Evolutionary conservation across 2,113 vertebrate species (phyloP).

Genomic region (Eonycteris spelaea): DNA sequence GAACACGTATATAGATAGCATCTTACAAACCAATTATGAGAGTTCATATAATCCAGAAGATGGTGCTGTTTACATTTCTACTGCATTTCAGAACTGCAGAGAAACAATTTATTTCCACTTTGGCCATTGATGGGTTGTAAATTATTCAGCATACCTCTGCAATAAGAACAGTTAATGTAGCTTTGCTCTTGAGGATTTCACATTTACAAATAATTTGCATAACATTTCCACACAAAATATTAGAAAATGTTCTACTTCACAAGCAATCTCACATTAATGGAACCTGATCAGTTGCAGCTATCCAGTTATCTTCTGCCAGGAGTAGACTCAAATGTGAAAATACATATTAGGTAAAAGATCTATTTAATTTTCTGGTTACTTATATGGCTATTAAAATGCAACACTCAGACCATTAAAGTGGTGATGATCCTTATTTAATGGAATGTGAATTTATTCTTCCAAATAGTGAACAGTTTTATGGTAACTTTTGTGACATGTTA

Average conservation of each 20-base stretch:
- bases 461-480: conserved; percentile 54
- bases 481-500: conserved; percentile 62
- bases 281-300: conserved; percentile 72
- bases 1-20: background rate
- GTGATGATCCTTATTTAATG: conserved; percentile 71
- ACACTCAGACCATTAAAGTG: conserved; percentile 56
- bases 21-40: background rate
- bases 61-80: conserved; percentile 84
- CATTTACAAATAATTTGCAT: conserved; percentile 85
- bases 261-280: conserved; percentile 78
- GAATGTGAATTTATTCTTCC: conserved; percentile 70
- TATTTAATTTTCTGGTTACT: conserved; percentile 71
- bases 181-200: conserved; percentile 78
- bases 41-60: conserved; percentile 74
- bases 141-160: conserved; percentile 80
- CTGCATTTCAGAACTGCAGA: background rate
- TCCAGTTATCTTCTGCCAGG: conserved; percentile 73
- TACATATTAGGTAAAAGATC: conserved; percentile 63
- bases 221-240: conserved; percentile 79
- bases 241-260: conserved; percentile 74
- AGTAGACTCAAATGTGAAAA: conserved; percentile 75
- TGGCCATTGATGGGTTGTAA: conserved; percentile 72
- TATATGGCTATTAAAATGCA: conserved; percentile 71
- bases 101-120: conserved; percentile 68
- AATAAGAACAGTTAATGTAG: conserved; percentile 78